phyloP scores from a whole-genome alignment of 35 echinoderm and acorn worm genomes.

The Nesometra sesokonis region DNA sequence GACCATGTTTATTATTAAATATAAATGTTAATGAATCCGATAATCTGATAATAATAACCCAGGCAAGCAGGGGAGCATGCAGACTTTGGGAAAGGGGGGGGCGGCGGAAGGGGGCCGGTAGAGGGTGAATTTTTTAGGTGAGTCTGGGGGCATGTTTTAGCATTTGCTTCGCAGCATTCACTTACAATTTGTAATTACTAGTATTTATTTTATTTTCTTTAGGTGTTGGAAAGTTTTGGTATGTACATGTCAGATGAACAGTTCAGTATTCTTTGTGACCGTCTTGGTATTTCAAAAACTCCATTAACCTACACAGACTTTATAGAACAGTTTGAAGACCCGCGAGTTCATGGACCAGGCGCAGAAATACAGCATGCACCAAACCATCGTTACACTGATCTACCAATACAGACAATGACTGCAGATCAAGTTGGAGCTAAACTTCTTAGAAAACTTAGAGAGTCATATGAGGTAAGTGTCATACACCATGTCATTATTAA shows the following conservation, averaged over 20 bases:
- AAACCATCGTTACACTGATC: slow-evolving; percentile 65
- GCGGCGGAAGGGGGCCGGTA: too few relatives aligned
- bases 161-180: too few relatives aligned
- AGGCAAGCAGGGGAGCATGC: too few relatives aligned
- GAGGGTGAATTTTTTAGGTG: too few relatives aligned
- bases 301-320: slow-evolving; percentile 83
- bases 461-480: slow-evolving; percentile 73
- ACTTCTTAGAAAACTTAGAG: slow-evolving; percentile 68
- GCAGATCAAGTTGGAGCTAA: slow-evolving; percentile 43
- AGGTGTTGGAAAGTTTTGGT: slow-evolving; percentile 86
- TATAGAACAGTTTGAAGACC: slow-evolving; percentile 77
- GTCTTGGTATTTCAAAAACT: slow-evolving; percentile 41
- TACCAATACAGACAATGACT: slow-evolving; percentile 56
- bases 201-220: neutral
- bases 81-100: too few relatives aligned
- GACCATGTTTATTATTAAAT: too few relatives aligned
- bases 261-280: slow-evolving; percentile 43
- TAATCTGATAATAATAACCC: too few relatives aligned
- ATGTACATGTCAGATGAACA: slow-evolving; percentile 97
- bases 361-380: slow-evolving; percentile 50
- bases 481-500: neutral
- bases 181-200: too few relatives aligned
- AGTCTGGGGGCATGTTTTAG: too few relatives aligned
- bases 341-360: slow-evolving; percentile 52
- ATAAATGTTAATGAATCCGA: too few relatives aligned